phyloP scores from a whole-genome alignment of 2,113 vertebrate species.

The Cebus imitator region DNA sequence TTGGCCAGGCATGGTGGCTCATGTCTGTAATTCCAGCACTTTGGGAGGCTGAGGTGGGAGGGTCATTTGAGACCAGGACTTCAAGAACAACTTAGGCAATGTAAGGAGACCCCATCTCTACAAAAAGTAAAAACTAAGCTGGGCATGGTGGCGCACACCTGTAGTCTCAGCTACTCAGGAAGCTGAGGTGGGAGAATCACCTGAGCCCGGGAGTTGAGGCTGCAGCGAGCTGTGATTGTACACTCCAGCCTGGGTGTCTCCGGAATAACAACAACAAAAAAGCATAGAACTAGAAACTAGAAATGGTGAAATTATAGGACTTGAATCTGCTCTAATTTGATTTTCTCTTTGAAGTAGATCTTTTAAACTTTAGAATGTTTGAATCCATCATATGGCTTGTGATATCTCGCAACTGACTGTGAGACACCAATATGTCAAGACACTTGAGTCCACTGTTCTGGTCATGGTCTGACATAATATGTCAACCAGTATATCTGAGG shows the following conservation, averaged over 20 bases:
- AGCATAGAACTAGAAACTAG: neutral
- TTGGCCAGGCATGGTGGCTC: neutral
- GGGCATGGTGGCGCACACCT: too few relatives aligned
- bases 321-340: slow-evolving; percentile 22
- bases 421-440: neutral
- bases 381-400: neutral
- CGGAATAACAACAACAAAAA: neutral
- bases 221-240: too few relatives aligned
- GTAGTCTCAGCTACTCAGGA: too few relatives aligned
- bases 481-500: neutral
- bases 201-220: too few relatives aligned
- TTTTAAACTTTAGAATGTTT: slow-evolving; percentile 16
- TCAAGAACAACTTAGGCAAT: too few relatives aligned
- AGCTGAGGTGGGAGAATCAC: too few relatives aligned
- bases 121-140: too few relatives aligned
- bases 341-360: slow-evolving; percentile 8
- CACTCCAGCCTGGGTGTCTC: too few relatives aligned
- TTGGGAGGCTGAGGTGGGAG: too few relatives aligned
- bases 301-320: neutral
- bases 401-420: neutral
- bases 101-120: too few relatives aligned
- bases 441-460: neutral
- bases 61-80: too few relatives aligned
- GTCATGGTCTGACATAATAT: neutral
- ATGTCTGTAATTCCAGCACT: too few relatives aligned